Evolutionary conservation across 1,140 invertebrate genomes (phyloP).

Genomic region (Drosophila lini): DNA sequence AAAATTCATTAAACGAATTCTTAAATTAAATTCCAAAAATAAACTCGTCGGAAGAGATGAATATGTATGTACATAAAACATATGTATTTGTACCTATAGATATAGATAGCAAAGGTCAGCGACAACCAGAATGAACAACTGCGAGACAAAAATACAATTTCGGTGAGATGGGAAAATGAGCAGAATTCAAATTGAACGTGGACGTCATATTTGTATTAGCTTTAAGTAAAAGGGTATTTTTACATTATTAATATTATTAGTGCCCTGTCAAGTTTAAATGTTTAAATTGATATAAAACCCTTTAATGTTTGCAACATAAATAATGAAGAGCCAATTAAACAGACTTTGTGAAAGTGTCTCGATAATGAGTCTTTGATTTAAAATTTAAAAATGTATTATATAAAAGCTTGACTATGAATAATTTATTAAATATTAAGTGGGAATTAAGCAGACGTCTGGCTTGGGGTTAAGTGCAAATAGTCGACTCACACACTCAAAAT

Average conservation of each 20-base stretch:
- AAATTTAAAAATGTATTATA: background rate
- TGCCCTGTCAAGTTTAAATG: background rate
- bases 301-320: background rate
- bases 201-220: background rate
- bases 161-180: slow-evolving; percentile 5
- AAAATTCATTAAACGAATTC: slow-evolving; percentile 44
- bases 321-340: background rate
- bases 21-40: slow-evolving; percentile 69
- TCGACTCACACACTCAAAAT: slow-evolving; percentile 40
- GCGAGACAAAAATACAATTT: slow-evolving; percentile 26
- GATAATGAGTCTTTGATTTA: background rate
- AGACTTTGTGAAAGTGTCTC: background rate
- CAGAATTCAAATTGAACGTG: background rate
- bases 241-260: background rate
- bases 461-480: slow-evolving; percentile 44
- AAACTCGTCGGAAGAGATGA: slow-evolving; percentile 40
- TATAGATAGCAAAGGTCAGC: slow-evolving; percentile 66
- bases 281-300: background rate
- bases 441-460: slow-evolving; percentile 1
- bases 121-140: slow-evolving; percentile 36
- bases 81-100: slow-evolving; percentile 31
- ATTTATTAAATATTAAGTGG: background rate
- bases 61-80: slow-evolving; percentile 33
- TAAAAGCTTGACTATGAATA: background rate
- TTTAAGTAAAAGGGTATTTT: background rate